phyloP scores from a whole-genome alignment of 92 coral and sea anemone species.

The Heliopora coerulea region DNA sequence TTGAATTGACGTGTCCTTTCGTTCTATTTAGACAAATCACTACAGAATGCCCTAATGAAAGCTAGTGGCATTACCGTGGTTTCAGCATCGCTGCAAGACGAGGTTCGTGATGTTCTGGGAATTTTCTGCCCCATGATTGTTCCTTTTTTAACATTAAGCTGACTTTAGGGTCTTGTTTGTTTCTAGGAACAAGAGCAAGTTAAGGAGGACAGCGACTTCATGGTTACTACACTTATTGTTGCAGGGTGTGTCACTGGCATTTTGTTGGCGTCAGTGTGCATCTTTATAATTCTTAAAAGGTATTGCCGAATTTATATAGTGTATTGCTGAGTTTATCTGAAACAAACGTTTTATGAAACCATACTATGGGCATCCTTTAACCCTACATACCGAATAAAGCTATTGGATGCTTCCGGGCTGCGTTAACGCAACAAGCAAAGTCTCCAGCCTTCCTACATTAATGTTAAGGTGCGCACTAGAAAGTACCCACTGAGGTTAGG shows the following conservation, averaged over 20 bases:
- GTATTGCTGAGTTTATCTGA: background rate
- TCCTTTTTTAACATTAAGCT: background rate
- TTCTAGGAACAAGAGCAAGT: conserved; percentile 48
- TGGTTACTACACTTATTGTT: conserved; percentile 73
- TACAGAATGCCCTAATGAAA: conserved; percentile 24
- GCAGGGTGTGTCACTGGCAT: conserved; percentile 96
- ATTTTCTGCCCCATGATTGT: no score
- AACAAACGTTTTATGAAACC: no score
- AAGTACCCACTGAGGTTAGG: no score
- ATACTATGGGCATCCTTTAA: no score
- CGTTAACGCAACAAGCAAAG: no score
- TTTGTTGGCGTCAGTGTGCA: conserved; percentile 84
- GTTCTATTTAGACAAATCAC: conserved; percentile 16
- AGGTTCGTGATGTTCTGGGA: conserved; percentile 15
- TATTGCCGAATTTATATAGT: conserved; percentile 4
- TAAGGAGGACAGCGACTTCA: conserved; percentile 61
- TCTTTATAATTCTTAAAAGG: conserved; percentile 92
- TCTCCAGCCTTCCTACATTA: no score
- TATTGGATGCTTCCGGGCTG: no score
- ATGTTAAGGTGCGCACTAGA: no score
- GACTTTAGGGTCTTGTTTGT: background rate
- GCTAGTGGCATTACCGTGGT: conserved; percentile 28
- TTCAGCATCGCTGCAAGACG: conserved; percentile 28
- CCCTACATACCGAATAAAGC: no score
- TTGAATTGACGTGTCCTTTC: background rate